A percentile compares a stretch with the other conserved stretches of the same genome.
These are phyloP conservation scores for Acestrorhynchus altus DNA, from an alignment of 2,797 vertebrate species.

Conservation along the genomic window DNA sequence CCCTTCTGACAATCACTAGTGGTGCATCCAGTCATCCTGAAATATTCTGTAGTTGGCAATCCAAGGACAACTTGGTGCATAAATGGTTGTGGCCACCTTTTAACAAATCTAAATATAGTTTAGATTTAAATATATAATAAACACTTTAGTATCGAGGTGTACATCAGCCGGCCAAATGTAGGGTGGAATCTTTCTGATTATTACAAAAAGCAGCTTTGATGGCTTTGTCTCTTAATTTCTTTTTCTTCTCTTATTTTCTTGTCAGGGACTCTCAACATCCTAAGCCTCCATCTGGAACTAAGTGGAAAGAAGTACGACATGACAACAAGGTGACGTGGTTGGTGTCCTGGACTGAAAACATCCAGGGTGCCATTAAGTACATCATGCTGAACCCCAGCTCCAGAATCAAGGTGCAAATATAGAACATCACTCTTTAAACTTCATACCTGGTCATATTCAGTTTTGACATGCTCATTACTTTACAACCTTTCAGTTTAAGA, in stretches of 20 bases:
- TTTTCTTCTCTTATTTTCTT: conserved; percentile 1
- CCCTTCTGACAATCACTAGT: no score
- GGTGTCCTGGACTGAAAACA: conserved; percentile 98
- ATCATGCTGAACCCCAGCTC: conserved; percentile 98
- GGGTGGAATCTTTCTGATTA: no score
- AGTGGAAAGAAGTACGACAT: conserved; percentile 96
- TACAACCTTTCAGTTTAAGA: background rate
- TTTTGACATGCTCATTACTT: background rate
- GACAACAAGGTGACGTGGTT: conserved; percentile 99
- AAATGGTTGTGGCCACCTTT: no score
- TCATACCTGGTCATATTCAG: background rate
- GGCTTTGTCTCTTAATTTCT: no score
- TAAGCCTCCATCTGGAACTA: conserved; percentile 88
- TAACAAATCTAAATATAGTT: no score
- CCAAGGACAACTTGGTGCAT: no score
- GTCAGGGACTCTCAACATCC: conserved; percentile 92
- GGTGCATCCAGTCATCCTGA: no score
- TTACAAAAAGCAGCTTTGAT: no score
- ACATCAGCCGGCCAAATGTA: no score
- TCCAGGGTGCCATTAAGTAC: conserved; percentile 97
- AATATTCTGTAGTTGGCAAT: no score
- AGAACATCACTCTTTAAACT: background rate
- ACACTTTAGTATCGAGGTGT: no score
- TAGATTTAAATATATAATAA: no score
- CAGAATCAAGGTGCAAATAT: conserved; percentile 88